Base-by-base conservation (phyloP, 2,888 invertebrate genomes). In the Oligia strigilis region DNA sequence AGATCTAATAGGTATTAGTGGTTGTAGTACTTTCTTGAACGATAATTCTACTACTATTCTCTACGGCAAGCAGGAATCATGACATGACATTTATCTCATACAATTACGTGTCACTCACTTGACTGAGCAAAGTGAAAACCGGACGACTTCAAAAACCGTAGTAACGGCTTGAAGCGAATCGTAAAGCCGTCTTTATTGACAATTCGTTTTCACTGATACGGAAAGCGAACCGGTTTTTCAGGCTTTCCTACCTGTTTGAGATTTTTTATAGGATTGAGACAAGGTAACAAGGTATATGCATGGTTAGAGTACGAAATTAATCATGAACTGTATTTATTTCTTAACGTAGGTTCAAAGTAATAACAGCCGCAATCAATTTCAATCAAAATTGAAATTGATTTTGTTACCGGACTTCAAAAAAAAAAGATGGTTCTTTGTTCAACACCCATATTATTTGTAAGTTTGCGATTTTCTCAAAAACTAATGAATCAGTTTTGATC, bases 191-290 rank as follows among this genome's bases (percentile, higher is more conserved):
- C 83, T 91, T 92, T 92, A 92, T 91, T 89, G 92, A 87, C 92
- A 91, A 92, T 92, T 91, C 90, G 85, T 91, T 92, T 87, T 83
- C 89, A 92, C 89, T 92, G 92, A 92, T 92, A 92, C 92, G 91
- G 82, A 90, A 90, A 90, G 79, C 84, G 78, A 80, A 78, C 78
- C 87, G 82, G 87, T 91, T 91, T 92, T 92, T 90, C 86, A 88
- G 82, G 89, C 87, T 90, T 89, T 88, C 88, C 89, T 91, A 86
- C 82, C 79, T 85, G 82, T 78, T 87, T 85, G 88, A 89, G 86
- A 86, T 90, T 89, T 90, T 90, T 90, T 87, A 87, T 85, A 71
- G 88, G 81, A 90, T 88, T 89, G 81, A 90, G 83, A 86, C 75
- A 83, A 84, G 75, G 82, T 82, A 85, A 85, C 64, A 72, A 83